These are phyloP conservation scores for Palaemon carinicauda DNA, from an alignment of 1,140 invertebrate species.

Conservation along the genomic window DNA sequence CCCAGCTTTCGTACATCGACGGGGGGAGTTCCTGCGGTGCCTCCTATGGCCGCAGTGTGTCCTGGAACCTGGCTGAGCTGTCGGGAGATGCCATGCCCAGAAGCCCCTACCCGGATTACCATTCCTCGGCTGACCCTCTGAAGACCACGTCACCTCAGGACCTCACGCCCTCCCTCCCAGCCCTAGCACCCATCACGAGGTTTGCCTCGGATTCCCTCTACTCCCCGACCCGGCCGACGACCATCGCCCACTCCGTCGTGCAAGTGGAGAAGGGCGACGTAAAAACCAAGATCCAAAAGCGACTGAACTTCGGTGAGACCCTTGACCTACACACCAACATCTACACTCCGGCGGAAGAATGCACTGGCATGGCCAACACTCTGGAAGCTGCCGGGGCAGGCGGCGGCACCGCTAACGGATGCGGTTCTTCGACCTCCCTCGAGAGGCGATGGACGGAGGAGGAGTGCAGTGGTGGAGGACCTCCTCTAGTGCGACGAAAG, in stretches of 20 bases:
- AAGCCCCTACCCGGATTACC: slow-evolving; percentile 22
- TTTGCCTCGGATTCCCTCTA: slow-evolving; percentile 35
- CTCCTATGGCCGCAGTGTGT: slow-evolving; percentile 43
- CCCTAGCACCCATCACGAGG: slow-evolving; percentile 37
- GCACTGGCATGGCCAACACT: slow-evolving; percentile 60
- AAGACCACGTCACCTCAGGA: slow-evolving; percentile 8
- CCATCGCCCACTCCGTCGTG: slow-evolving; percentile 36
- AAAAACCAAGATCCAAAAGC: slow-evolving; percentile 56
- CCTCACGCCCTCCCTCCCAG: background rate
- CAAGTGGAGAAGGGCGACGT: slow-evolving; percentile 49
- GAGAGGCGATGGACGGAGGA: slow-evolving; percentile 48
- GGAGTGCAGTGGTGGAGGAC: slow-evolving; percentile 17
- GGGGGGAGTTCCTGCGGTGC: slow-evolving; percentile 42
- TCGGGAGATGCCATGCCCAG: slow-evolving; percentile 24
- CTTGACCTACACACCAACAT: slow-evolving; percentile 52
- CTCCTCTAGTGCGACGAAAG: slow-evolving; percentile 55
- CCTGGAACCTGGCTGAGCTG: slow-evolving; percentile 48
- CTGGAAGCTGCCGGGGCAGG: slow-evolving; percentile 44
- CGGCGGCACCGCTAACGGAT: slow-evolving; percentile 17
- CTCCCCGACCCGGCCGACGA: slow-evolving; percentile 14
- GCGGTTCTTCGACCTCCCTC: slow-evolving; percentile 37
- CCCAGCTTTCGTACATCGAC: slow-evolving; percentile 63
- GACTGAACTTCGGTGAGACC: slow-evolving; percentile 54
- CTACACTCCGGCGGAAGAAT: slow-evolving; percentile 60
- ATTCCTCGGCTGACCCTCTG: slow-evolving; percentile 29